These are phyloP conservation scores for Mastacembelus armatus DNA, from an alignment of 2,797 vertebrate genomes.

Conservation along the genomic window DNA sequence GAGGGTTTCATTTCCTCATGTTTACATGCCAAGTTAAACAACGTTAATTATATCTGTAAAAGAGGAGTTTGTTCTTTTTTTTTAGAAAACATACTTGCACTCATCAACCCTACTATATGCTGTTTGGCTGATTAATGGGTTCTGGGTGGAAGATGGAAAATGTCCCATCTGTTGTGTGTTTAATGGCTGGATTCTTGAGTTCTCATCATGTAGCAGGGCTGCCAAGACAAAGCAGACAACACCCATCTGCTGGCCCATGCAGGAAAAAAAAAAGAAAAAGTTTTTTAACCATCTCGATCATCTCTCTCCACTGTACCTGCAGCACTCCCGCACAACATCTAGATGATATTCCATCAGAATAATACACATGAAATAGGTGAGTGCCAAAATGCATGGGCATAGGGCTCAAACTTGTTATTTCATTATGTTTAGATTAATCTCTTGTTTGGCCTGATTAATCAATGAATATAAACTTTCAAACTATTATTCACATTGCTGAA, in stretches of 20 bases:
- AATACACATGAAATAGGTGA: background rate
- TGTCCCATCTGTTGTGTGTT: constrained; percentile 75
- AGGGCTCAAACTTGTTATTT: no score
- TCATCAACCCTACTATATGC: constrained; percentile 65
- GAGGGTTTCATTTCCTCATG: constrained; percentile 39
- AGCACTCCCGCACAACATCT: constrained; percentile 21
- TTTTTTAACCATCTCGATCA: constrained; percentile 59
- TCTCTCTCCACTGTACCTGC: constrained; percentile 41
- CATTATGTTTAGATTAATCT: no score
- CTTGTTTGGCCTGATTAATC: no score
- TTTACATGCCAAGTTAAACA: constrained; percentile 53
- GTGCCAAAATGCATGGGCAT: no score
- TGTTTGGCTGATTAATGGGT: constrained; percentile 68
- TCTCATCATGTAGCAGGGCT: constrained; percentile 63
- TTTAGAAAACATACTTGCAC: constrained; percentile 58
- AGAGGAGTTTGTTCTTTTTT: constrained; percentile 2
- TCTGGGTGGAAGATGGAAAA: constrained; percentile 56
- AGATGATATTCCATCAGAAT: constrained; percentile 6
- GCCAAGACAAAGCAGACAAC: constrained; percentile 75
- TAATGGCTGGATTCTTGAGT: constrained; percentile 73
- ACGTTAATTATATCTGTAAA: constrained; percentile 48
- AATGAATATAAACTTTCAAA: no score
- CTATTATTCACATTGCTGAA: no score
- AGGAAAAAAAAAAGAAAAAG: constrained; percentile 28
- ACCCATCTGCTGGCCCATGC: constrained; percentile 80